Evolutionary conservation across 2,888 invertebrate genomes (phyloP).

Genomic region (Caradrina kadenii): DNA sequence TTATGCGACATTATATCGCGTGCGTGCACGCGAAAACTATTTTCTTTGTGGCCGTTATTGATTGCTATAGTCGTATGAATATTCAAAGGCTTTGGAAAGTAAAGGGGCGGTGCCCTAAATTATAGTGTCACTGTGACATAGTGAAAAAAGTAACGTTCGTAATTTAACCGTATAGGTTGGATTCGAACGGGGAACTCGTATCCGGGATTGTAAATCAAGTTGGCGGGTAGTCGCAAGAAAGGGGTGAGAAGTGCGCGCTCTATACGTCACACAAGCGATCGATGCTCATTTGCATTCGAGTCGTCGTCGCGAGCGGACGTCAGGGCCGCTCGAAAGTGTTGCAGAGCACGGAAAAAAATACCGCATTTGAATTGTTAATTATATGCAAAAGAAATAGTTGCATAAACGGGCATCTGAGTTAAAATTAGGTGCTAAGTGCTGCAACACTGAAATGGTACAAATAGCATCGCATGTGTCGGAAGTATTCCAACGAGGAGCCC

Average conservation of each 20-base stretch:
- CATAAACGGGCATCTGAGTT: slow-evolving; percentile 81
- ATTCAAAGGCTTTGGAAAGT: slow-evolving; percentile 88
- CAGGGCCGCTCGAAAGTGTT: slow-evolving; percentile 88
- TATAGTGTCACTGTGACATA: slow-evolving; percentile 89
- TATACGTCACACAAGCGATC: slow-evolving; percentile 87
- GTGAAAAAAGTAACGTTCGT: slow-evolving; percentile 84
- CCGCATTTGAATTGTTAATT: slow-evolving; percentile 89
- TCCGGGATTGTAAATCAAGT: slow-evolving; percentile 89
- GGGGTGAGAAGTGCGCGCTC: slow-evolving; percentile 88
- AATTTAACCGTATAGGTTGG: slow-evolving; percentile 84
- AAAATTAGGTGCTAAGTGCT: slow-evolving; percentile 84
- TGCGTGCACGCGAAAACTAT: slow-evolving; percentile 90
- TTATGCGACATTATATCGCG: slow-evolving; percentile 89
- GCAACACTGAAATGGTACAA: slow-evolving; percentile 78
- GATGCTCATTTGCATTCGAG: slow-evolving; percentile 89
- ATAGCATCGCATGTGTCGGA: slow-evolving; percentile 42
- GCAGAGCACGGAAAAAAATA: slow-evolving; percentile 82
- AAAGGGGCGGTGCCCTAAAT: slow-evolving; percentile 89
- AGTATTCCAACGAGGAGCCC: slow-evolving; percentile 35
- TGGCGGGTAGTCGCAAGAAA: slow-evolving; percentile 89
- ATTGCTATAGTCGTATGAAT: slow-evolving; percentile 90
- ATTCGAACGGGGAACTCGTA: slow-evolving; percentile 84
- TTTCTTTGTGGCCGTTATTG: slow-evolving; percentile 88
- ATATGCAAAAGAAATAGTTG: slow-evolving; percentile 85
- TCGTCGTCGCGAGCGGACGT: slow-evolving; percentile 85